Conservation (phyloP, 1,140 invertebrate species). For the Trichoplusia ni region DNA sequence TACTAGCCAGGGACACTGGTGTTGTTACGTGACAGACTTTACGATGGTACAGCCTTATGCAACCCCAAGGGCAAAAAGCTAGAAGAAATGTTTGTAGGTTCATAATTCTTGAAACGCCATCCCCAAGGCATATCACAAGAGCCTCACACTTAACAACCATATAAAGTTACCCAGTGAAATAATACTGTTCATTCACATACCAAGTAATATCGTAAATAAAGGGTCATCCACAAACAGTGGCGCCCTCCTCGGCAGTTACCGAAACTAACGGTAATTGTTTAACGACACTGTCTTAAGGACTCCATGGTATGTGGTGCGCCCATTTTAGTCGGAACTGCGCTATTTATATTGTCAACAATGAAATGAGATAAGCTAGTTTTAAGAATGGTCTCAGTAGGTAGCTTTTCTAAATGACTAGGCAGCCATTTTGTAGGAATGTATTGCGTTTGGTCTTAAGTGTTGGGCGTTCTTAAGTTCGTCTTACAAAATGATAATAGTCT, state of each 20-base stretch:
- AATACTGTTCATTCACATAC: conserved; percentile 28
- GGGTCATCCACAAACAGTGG: conserved; percentile 28
- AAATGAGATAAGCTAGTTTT: too few species aligned
- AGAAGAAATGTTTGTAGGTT: conserved; percentile 5
- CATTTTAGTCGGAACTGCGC: conserved; percentile 1
- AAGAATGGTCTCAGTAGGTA: too few species aligned
- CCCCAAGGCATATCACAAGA: conserved; percentile 5
- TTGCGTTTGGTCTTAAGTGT: too few species aligned
- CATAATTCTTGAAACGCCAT: conserved; percentile 9
- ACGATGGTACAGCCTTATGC: too few species aligned
- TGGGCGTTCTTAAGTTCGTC: too few species aligned
- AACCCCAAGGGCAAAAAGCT: too few species aligned
- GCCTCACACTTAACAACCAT: conserved; percentile 14
- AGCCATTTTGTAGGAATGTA: too few species aligned
- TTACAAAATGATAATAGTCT: too few species aligned
- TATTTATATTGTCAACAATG: conserved; percentile 4
- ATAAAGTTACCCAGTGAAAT: conserved; percentile 26
- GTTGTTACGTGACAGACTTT: too few species aligned
- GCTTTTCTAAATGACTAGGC: too few species aligned
- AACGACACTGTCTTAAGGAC: conserved; percentile 29
- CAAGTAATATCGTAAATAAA: conserved; percentile 36
- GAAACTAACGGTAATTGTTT: conserved; percentile 39
- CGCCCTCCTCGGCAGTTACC: conserved; percentile 7
- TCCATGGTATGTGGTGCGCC: conserved; percentile 5
- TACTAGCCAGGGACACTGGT: too few species aligned